Evolutionary conservation across 1,140 invertebrate genomes (phyloP).

Genomic region (Anastatus disparis): DNA sequence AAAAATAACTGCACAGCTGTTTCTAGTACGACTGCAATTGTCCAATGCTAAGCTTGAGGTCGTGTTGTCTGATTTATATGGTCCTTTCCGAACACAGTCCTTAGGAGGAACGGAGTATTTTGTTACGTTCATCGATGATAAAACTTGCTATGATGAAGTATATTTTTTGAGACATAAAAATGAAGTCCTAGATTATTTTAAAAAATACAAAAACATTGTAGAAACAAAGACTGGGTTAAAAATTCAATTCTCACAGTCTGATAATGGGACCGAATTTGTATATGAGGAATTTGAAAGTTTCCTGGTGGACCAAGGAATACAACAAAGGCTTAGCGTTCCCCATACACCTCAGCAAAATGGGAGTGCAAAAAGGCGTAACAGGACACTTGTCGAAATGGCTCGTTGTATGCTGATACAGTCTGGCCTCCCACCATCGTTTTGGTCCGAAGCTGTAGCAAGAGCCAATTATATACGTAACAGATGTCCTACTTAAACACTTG

Average conservation of each 20-base stretch:
- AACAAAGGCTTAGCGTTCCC: conserved; percentile 34
- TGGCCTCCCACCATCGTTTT: too few relatives aligned
- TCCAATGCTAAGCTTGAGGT: too few relatives aligned
- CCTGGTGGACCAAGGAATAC: conserved; percentile 27
- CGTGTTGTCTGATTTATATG: conserved; percentile 5
- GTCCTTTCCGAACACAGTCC: conserved; percentile 25
- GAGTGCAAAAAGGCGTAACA: too few relatives aligned
- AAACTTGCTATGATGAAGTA: conserved; percentile 47
- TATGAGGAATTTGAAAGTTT: conserved; percentile 45
- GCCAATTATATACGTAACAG: conserved; percentile 33
- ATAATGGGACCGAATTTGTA: conserved; percentile 54
- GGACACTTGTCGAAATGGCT: too few relatives aligned
- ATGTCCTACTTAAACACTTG: too few relatives aligned
- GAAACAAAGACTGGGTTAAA: conserved; percentile 44
- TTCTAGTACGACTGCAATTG: too few relatives aligned
- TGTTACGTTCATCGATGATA: conserved; percentile 54
- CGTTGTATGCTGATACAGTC: too few relatives aligned
- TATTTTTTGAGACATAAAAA: conserved; percentile 53
- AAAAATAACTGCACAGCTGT: conserved; percentile 23
- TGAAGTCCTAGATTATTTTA: conserved; percentile 48
- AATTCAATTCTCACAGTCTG: conserved; percentile 41
- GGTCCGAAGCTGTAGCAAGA: conserved; percentile 21
- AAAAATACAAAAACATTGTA: conserved; percentile 46
- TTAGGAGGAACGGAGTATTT: conserved; percentile 46
- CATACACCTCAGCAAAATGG: conserved; percentile 26